phyloP scores from a whole-genome alignment of 2,797 vertebrate species.

The Sphenodon punctatus region DNA sequence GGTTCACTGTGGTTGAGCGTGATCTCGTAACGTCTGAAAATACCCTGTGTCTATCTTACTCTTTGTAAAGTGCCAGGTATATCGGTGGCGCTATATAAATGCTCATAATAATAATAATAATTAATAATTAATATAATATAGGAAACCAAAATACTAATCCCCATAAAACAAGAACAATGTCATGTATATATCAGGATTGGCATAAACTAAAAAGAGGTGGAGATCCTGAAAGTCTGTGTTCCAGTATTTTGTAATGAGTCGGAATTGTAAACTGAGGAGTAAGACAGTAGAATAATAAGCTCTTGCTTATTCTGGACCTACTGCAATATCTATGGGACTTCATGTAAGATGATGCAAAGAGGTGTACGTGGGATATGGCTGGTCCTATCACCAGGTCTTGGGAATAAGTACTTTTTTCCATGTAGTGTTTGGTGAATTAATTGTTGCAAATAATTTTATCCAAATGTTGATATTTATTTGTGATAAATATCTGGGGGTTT shows the following conservation, averaged over 20 bases:
- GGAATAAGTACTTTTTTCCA: neutral
- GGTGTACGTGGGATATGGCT: neutral
- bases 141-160: no score
- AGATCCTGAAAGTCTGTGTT: neutral
- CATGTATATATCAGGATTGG: neutral
- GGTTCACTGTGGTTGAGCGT: no score
- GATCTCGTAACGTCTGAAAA: no score
- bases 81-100: no score
- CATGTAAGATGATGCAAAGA: accelerated
- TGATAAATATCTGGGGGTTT: neutral
- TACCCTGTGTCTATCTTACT: no score
- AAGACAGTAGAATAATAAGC: neutral
- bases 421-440: neutral
- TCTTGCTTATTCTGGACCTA: neutral
- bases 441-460: neutral
- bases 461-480: neutral
- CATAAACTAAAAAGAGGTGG: neutral
- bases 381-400: accelerated
- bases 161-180: no score
- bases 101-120: no score
- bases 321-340: neutral
- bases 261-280: neutral
- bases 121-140: no score
- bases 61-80: no score
- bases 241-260: neutral